Evolutionary conservation across 2,888 invertebrate genomes (phyloP).

Genomic region (Spodoptera picta): DNA sequence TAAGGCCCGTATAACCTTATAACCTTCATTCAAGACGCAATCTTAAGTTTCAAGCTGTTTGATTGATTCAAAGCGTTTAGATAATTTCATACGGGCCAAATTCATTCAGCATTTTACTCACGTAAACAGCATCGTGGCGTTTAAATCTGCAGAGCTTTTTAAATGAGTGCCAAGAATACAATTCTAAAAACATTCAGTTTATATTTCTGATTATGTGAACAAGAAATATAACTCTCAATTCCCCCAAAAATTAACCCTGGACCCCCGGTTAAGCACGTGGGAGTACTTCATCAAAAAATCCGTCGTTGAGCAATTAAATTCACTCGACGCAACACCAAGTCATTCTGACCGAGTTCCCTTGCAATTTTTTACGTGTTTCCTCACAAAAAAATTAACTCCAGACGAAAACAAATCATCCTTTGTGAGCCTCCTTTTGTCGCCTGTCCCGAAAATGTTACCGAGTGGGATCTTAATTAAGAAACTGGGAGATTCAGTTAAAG

Average conservation of each 20-base stretch:
- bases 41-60: too few relatives aligned
- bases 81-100: too few relatives aligned
- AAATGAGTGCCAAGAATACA: background rate
- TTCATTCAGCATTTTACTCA: too few relatives aligned
- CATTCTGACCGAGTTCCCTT: conserved; percentile 49
- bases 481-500: conserved; percentile 55
- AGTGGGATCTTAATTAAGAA: conserved; percentile 64
- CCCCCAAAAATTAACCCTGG: conserved; percentile 36
- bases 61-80: too few relatives aligned
- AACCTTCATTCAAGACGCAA: too few relatives aligned
- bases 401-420: conserved; percentile 69
- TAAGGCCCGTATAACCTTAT: too few relatives aligned
- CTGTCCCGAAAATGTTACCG: conserved; percentile 63
- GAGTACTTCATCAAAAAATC: conserved; percentile 48
- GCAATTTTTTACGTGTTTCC: conserved; percentile 51
- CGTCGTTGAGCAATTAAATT: conserved; percentile 66
- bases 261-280: conserved; percentile 31
- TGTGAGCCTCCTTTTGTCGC: conserved; percentile 61
- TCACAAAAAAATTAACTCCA: conserved; percentile 54
- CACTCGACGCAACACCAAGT: conserved; percentile 56
- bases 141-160: background rate
- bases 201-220: background rate
- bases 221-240: conserved; percentile 27
- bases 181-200: conserved; percentile 6
- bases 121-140: background rate